phyloP scores from a whole-genome alignment of 2,797 vertebrate species.

The Onychomys arenicola region DNA sequence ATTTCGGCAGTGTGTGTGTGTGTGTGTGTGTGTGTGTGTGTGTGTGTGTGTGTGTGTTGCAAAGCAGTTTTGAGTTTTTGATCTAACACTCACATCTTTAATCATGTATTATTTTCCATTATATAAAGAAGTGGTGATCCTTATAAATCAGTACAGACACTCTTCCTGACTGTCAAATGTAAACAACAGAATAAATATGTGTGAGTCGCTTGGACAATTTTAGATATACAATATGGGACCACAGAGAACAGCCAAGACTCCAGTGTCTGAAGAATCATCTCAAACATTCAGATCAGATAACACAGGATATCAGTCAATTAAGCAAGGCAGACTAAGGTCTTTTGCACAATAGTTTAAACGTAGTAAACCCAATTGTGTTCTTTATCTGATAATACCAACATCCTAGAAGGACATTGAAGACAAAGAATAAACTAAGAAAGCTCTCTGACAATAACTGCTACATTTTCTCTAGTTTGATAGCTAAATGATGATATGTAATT shows the following conservation, averaged over 20 bases:
- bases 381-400: conserved; percentile 41
- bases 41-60: not conserved
- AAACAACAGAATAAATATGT: not conserved
- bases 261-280: not conserved
- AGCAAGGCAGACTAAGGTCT: conserved; percentile 5
- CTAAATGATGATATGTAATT: not conserved
- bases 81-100: conserved; percentile 29
- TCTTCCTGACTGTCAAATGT: not conserved
- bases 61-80: not conserved
- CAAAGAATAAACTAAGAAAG: not conserved
- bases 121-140: not conserved
- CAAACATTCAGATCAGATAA: not conserved
- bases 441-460: not conserved
- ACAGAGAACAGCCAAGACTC: not conserved
- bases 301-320: not conserved
- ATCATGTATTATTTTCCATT: not conserved
- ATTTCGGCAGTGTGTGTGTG: not conserved
- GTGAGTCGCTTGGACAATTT: not conserved
- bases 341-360: conserved; percentile 39
- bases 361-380: not conserved
- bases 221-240: not conserved
- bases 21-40: not conserved
- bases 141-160: not conserved
- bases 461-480: not conserved
- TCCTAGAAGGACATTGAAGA: not conserved